A percentile compares a stretch with the other conserved stretches of the same genome.
phyloP scores from a whole-genome alignment of 2,888 invertebrate species.

The Melanchra persicariae region DNA sequence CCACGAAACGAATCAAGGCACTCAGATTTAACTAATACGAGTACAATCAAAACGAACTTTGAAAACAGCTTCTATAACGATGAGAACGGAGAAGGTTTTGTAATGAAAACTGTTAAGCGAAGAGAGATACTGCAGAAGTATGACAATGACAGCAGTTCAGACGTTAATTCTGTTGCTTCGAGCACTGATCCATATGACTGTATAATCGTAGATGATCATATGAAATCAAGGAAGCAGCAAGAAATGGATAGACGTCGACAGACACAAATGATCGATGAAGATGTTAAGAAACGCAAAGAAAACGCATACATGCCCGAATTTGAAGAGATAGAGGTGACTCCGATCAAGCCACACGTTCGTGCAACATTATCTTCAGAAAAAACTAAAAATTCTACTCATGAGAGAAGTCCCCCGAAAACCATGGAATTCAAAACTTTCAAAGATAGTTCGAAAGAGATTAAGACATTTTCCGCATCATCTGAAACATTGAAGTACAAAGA shows the following conservation, averaged over 20 bases:
- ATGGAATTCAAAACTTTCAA: slow-evolving; percentile 90
- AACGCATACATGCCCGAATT: slow-evolving; percentile 88
- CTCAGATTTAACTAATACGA: slow-evolving; percentile 87
- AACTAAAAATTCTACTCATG: slow-evolving; percentile 83
- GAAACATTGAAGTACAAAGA: slow-evolving; percentile 89
- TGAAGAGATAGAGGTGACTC: slow-evolving; percentile 89
- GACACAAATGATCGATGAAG: slow-evolving; percentile 81
- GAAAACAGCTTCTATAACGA: slow-evolving; percentile 93
- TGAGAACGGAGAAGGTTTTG: slow-evolving; percentile 92
- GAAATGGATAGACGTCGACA: slow-evolving; percentile 87
- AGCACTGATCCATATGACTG: slow-evolving; percentile 95
- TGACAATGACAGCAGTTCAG: slow-evolving; percentile 92
- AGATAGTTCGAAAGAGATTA: slow-evolving; percentile 88
- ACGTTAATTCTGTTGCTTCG: slow-evolving; percentile 92
- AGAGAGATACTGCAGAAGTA: slow-evolving; percentile 94
- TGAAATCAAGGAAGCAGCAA: slow-evolving; percentile 89
- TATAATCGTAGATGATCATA: slow-evolving; percentile 96
- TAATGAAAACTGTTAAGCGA: slow-evolving; percentile 93
- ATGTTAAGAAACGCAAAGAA: slow-evolving; percentile 85
- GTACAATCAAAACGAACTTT: slow-evolving; percentile 89
- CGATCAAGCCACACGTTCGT: slow-evolving; percentile 87
- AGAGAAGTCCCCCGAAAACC: slow-evolving; percentile 84
- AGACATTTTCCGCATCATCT: slow-evolving; percentile 88
- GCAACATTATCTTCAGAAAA: slow-evolving; percentile 86
- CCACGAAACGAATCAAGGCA: slow-evolving; percentile 87